Base-by-base conservation (phyloP, 2,888 invertebrate species). In the Operophtera brumata region DNA sequence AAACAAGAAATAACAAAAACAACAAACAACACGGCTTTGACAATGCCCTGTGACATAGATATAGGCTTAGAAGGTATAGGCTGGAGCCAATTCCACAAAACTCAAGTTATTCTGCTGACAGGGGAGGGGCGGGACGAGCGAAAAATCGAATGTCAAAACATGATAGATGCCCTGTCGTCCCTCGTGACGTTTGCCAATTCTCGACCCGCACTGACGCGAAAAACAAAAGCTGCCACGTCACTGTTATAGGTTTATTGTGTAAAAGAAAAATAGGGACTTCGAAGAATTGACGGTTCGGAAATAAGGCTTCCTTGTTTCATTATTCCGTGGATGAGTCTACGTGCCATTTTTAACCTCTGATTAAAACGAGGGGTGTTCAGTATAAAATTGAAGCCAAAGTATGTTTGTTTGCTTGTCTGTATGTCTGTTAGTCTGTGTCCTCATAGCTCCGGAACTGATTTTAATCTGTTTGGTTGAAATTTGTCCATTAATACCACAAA, bases 131-230 rank as follows among this genome's bases (percentile, higher is more conserved):
- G 59, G 48, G 47, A 61, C 56, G 34, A 43, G 60, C 67, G 71
- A 75, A 78, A 80, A 80, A 79, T 79, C 76, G 73, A 78, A 78
- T 71, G 78, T 77, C 80, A 77, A 71, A 77, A 75, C 66, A 71
- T 80, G 80, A 81, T 80, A 74, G 77, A 81, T 81, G 73, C 54
- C 54, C 56, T 57, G 51, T 48, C 54, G 54, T 62, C 64, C 65
- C 58, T 54, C 54, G 54, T 64, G 66, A 61, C 60, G 64, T 64
- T 64, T 66, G 69, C 67, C 67, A 70, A 73, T 70, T 68, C 69
- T 62, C 58, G 52, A 41, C 51, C 52, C 57, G 46, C 54, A 50
- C 59, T 63, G 58, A 65, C 63, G 63, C 45, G 48, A 54, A 57
- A 67, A 67, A 72, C 69, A 72, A 71, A 71, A 67, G 64, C 62